Percentiles rank a stretch among this genome's conserved stretches.
Evolutionary conservation across 2,888 invertebrate genomes (phyloP).

Genomic region (Polia nebulosa): DNA sequence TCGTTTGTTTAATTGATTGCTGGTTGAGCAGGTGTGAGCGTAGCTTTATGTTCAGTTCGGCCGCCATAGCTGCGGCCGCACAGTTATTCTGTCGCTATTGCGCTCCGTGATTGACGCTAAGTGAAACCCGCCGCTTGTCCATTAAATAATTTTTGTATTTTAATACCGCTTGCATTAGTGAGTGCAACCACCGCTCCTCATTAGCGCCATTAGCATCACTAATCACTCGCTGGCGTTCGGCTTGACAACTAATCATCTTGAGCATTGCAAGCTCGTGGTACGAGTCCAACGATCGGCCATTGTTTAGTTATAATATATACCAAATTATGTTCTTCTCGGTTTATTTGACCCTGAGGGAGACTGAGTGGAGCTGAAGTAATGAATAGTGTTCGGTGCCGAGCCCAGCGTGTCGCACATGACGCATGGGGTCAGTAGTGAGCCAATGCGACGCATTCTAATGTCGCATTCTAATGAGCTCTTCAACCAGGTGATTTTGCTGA

Average conservation of each 20-base stretch:
- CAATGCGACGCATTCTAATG: neutral
- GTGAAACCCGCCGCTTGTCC: conserved; percentile 47
- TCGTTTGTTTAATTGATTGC: neutral
- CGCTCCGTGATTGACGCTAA: conserved; percentile 49
- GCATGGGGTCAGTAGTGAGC: neutral
- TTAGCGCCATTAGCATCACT: conserved; percentile 53
- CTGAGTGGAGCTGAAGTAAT: neutral
- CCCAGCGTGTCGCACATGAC: neutral
- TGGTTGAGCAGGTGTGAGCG: neutral
- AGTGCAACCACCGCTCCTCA: conserved; percentile 38
- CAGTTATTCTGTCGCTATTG: conserved; percentile 34
- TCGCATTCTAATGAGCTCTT: neutral
- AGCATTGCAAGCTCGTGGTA: neutral
- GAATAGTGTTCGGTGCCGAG: neutral
- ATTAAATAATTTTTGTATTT: conserved; percentile 50
- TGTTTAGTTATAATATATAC: conserved; percentile 7
- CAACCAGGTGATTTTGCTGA: too few relatives aligned
- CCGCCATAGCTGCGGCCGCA: neutral
- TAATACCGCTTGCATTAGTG: conserved; percentile 41
- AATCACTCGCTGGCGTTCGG: conserved; percentile 21
- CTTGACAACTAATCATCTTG: conserved; percentile 29
- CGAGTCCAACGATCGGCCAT: neutral
- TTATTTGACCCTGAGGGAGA: neutral
- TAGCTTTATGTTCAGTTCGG: neutral
- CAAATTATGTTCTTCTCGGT: neutral